These are phyloP conservation scores for Aproaerema taeniolella DNA, from an alignment of 2,888 invertebrate genomes.

Conservation along the genomic window DNA sequence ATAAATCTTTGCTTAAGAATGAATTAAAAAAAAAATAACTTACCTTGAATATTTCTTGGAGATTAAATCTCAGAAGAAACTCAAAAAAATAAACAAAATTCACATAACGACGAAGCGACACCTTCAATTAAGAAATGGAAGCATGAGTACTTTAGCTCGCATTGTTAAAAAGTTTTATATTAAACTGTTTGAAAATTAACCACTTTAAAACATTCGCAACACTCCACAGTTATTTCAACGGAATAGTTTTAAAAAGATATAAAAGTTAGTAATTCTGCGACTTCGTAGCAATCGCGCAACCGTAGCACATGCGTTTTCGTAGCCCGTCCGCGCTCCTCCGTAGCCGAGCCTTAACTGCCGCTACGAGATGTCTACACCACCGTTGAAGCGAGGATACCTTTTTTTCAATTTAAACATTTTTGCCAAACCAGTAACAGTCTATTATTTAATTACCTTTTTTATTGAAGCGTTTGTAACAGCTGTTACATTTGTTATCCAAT, in stretches of 20 bases:
- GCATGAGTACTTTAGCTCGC: neutral
- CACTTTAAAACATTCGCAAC: neutral
- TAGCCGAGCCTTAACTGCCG: conserved; percentile 18
- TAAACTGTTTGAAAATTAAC: neutral
- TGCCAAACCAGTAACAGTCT: neutral
- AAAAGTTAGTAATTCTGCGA: neutral
- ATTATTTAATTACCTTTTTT: conserved; percentile 1
- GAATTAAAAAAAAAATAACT: too few relatives aligned
- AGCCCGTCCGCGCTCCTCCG: conserved; percentile 15
- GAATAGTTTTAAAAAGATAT: neutral
- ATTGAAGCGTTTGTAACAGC: neutral
- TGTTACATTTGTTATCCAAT: too few relatives aligned
- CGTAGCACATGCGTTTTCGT: conserved; percentile 2
- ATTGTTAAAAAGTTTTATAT: neutral
- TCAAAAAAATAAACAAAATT: conserved; percentile 5
- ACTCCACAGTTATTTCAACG: neutral
- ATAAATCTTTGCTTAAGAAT: too few relatives aligned
- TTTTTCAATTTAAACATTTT: neutral
- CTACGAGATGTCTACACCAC: conserved; percentile 17
- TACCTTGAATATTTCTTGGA: neutral
- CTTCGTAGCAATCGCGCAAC: conserved; percentile 2
- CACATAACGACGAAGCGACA: conserved; percentile 5
- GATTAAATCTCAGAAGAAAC: conserved; percentile 1
- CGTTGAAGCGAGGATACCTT: neutral
- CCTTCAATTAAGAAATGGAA: conserved; percentile 1